Conservation (phyloP, 2,888 invertebrate genomes). For the Resseliella maxima region DNA sequence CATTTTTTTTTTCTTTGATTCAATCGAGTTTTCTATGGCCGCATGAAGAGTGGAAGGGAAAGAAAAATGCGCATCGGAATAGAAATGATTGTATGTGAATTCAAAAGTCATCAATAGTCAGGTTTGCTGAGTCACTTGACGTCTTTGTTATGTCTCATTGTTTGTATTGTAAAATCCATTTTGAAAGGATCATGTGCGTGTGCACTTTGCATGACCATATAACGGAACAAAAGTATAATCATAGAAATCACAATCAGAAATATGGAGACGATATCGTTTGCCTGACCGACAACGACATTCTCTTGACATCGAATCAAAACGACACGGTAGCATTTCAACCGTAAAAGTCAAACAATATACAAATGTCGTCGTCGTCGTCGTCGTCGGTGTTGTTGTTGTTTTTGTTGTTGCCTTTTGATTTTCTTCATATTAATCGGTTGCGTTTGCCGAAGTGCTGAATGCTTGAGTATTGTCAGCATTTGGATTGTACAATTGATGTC, state of each 20-base stretch:
- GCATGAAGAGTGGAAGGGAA: not conserved
- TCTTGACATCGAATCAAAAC: slow-evolving; percentile 6
- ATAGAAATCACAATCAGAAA: slow-evolving; percentile 21
- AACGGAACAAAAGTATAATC: slow-evolving; percentile 37
- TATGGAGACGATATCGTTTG: slow-evolving; percentile 40
- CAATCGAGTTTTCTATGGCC: too few relatives aligned
- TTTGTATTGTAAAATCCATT: not conserved
- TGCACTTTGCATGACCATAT: slow-evolving; percentile 23
- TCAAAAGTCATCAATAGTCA: slow-evolving; percentile 51
- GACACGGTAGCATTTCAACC: slow-evolving; percentile 10
- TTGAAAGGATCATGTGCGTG: slow-evolving; percentile 50
- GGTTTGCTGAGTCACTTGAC: slow-evolving; percentile 53
- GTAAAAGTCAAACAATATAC: slow-evolving; percentile 50
- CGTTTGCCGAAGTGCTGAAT: slow-evolving; percentile 14
- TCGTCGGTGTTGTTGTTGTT: too few relatives aligned
- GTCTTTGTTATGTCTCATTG: slow-evolving; percentile 39
- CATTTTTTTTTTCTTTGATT: too few relatives aligned
- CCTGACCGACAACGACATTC: not conserved
- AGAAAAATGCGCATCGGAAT: slow-evolving; percentile 38
- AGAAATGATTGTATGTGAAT: slow-evolving; percentile 23
- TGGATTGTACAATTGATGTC: slow-evolving; percentile 20
- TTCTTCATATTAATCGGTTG: slow-evolving; percentile 27
- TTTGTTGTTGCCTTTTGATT: too few relatives aligned
- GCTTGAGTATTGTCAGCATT: not conserved
- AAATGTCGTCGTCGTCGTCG: not conserved